Percentiles rank a stretch among this genome's conserved stretches.
phyloP scores from a whole-genome alignment of 2,797 vertebrate genomes.

The Onychomys leucogaster region DNA sequence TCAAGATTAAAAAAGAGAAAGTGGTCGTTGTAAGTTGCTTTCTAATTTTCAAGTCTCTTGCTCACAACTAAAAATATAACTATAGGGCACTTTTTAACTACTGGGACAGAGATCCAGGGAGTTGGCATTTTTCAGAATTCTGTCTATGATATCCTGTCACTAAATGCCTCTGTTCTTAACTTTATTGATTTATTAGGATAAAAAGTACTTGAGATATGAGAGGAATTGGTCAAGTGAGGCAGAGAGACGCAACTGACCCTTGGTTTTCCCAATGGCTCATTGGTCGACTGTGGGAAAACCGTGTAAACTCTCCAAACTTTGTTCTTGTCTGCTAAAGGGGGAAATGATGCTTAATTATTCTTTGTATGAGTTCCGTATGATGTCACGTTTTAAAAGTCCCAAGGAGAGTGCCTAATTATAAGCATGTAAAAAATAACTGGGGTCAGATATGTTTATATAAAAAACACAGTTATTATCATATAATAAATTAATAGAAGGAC shows the following conservation, averaged over 20 bases:
- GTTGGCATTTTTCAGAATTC: background rate
- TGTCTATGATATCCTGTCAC: background rate
- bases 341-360: background rate
- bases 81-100: background rate
- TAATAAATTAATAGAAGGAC: background rate
- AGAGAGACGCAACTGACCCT: background rate
- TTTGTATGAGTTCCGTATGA: background rate
- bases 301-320: background rate
- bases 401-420: background rate
- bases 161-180: background rate
- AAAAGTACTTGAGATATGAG: background rate
- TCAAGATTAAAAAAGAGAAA: background rate
- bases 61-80: conserved; percentile 29
- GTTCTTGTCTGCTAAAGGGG: background rate
- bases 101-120: background rate
- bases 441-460: background rate
- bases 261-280: background rate
- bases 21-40: background rate
- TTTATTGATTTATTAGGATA: background rate
- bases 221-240: background rate
- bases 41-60: background rate
- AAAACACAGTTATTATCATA: background rate
- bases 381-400: background rate
- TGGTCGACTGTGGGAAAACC: background rate
- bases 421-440: background rate